Base-by-base conservation (phyloP, 2,888 invertebrate species). In the Trachelus stipa region DNA sequence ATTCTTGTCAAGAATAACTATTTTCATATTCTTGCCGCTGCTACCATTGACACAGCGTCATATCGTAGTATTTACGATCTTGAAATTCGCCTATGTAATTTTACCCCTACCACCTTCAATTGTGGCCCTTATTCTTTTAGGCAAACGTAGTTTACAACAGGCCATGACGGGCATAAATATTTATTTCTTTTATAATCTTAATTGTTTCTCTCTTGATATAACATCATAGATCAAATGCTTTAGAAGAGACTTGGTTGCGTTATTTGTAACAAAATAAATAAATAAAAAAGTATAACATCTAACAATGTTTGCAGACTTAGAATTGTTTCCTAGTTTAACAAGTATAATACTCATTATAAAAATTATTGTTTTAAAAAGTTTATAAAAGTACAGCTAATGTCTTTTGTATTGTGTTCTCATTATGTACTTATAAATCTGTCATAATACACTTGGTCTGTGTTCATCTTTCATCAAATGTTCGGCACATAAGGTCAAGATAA, bases 231-330 rank as follows among this genome's bases (percentile, higher is more conserved):
- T 80, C 73, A 81, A 83, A 85, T 77, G 68, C 85, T 86, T 85
- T 85, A 85, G 82, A 77, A 73, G 82, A 82, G 30, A 80, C 83
- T 79, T 81, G 75, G 83, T 83, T 82, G 80, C 84, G 84, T 84
- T 84, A 82, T 84, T 86, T 87, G 87, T 87, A 86, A 85, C 81
- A 80, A 81, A 85, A 79, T 75, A 79, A 77, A 76, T 81, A 76
- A 81, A 79, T 79, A 77, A 85, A 86, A 85, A 79, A 56, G 23
- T 56, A 56, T 56, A 56, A 56, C 56, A 56, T 56, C 23, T 56
- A 56, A 56, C 56, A 23, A 9, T 6, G 9, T 56, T 56, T 6
- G 4, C 9, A 23, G 9, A 23, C 2, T 56, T 56, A 1, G 56
- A 56, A 23, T 23, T 56, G 23, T 9, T 56, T 56, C 2, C 56